Evolutionary conservation across 1,140 invertebrate species (phyloP).

Genomic region (Arion vulgaris): DNA sequence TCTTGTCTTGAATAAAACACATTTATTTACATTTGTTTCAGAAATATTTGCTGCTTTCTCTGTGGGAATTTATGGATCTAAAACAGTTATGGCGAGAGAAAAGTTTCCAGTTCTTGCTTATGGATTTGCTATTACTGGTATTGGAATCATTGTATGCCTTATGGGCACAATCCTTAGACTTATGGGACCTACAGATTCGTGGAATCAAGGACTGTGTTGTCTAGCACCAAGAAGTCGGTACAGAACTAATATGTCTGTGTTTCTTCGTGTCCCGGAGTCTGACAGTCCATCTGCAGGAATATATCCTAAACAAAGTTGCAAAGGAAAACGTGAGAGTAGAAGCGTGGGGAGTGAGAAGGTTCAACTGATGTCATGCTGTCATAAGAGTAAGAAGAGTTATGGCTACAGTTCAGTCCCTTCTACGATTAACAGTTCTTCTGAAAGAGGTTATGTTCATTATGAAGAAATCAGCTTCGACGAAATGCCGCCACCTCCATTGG

Average conservation of each 20-base stretch:
- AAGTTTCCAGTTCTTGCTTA: neutral
- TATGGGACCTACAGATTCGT: neutral
- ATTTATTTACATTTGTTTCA: neutral
- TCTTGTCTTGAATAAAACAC: no score
- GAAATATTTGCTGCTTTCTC: constrained; percentile 5
- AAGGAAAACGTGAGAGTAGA: neutral
- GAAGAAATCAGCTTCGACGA: constrained; percentile 13
- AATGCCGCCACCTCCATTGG: neutral
- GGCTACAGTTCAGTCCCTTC: neutral
- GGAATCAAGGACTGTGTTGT: neutral
- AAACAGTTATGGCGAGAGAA: constrained; percentile 1
- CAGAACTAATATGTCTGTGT: neutral
- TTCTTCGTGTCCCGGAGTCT: neutral
- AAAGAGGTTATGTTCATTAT: neutral
- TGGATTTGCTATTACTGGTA: neutral
- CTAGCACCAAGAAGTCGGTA: neutral
- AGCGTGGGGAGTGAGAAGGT: neutral
- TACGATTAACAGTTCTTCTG: neutral
- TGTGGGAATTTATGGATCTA: constrained; percentile 1
- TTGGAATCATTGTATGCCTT: neutral
- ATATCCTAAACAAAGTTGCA: no score
- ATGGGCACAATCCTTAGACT: neutral
- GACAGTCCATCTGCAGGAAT: neutral
- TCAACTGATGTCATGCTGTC: neutral
- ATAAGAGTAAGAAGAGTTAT: neutral